A percentile compares a stretch with the other conserved stretches of the same genome.
These are phyloP conservation scores for Epinephelus awoara DNA, from an alignment of 2,797 vertebrate species.

Conservation along the genomic window DNA sequence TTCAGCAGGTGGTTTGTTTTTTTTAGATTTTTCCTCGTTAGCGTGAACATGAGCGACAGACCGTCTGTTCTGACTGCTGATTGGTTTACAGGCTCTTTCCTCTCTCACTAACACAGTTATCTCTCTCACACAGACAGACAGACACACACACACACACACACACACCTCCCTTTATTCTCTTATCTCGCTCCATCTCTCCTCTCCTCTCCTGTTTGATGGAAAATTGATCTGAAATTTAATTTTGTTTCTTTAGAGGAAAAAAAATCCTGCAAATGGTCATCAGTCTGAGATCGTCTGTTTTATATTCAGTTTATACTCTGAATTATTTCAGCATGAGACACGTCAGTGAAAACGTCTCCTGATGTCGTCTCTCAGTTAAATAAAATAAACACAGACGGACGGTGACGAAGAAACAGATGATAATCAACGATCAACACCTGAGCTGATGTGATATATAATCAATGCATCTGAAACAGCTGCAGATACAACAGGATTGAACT, in stretches of 20 bases:
- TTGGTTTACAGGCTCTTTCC: slow-evolving; percentile 51
- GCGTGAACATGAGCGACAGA: not conserved
- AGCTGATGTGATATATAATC: not conserved
- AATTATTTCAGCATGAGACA: not conserved
- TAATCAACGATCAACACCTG: not conserved
- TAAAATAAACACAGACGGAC: not conserved
- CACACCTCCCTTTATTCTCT: slow-evolving; percentile 27
- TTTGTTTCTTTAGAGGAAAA: slow-evolving; percentile 16
- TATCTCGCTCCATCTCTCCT: slow-evolving; percentile 53
- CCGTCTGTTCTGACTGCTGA: slow-evolving; percentile 38
- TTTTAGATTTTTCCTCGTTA: not conserved
- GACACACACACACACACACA: slow-evolving; percentile 7
- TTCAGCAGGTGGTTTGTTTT: too few species aligned
- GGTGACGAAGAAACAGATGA: not conserved
- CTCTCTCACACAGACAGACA: slow-evolving; percentile 6
- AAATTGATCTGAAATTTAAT: slow-evolving; percentile 55
- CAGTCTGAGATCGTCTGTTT: not conserved
- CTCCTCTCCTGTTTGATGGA: slow-evolving; percentile 28
- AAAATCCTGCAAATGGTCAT: not conserved
- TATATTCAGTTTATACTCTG: not conserved
- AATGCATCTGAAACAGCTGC: not conserved
- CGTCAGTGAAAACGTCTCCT: not conserved
- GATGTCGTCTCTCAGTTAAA: not conserved
- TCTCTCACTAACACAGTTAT: slow-evolving; percentile 52
- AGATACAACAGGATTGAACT: too few species aligned